These are phyloP conservation scores for Malurus splendens DNA, from an alignment of 2,797 vertebrate genomes.

Conservation along the genomic window DNA sequence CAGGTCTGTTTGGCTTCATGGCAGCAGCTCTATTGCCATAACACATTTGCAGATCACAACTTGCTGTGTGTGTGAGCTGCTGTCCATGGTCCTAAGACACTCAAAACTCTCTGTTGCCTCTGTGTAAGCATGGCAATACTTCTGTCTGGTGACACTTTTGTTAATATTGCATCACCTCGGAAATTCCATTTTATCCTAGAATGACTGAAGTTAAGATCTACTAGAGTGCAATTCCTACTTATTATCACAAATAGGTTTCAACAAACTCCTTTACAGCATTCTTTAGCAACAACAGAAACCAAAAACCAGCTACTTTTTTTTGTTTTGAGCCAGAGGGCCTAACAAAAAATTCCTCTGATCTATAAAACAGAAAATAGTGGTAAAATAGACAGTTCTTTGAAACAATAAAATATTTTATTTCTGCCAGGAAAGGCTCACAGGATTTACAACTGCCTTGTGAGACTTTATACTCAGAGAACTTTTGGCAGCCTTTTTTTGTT, in stretches of 20 bases:
- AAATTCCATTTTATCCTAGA: slow-evolving; percentile 5
- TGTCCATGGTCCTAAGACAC: not conserved
- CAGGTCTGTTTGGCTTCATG: not conserved
- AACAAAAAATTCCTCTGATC: not conserved
- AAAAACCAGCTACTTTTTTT: not conserved
- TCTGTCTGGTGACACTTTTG: not conserved
- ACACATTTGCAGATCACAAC: not conserved
- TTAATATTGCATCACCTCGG: not conserved
- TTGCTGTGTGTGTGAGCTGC: not conserved
- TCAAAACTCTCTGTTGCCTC: not conserved
- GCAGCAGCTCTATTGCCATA: no score
- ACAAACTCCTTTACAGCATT: not conserved
- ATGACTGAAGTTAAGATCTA: not conserved
- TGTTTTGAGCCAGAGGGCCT: not conserved
- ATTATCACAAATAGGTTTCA: not conserved
- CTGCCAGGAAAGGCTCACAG: not conserved
- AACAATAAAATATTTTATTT: not conserved
- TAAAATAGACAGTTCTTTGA: not conserved
- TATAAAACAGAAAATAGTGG: not conserved
- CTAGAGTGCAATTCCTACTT: not conserved
- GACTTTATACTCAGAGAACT: not conserved
- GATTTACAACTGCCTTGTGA: not conserved
- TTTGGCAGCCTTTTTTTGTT: not conserved
- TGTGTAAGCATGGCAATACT: not conserved
- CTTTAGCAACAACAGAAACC: not conserved